Conservation (phyloP, 2,113 vertebrate genomes). For the Bathybates hornii region DNA sequence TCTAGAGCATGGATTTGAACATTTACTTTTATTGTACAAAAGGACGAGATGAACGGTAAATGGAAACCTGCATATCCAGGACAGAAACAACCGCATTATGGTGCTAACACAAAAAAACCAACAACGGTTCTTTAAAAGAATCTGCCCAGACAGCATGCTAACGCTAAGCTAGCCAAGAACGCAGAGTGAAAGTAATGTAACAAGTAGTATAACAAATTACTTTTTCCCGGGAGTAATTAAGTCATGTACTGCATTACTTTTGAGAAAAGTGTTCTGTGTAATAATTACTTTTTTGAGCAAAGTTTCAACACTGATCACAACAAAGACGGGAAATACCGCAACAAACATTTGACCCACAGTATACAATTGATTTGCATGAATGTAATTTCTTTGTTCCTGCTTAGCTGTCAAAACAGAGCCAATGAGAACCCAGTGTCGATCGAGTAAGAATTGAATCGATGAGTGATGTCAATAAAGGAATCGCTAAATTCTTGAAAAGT, state of each 20-base stretch:
- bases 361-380: not conserved
- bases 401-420: not conserved
- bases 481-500: not conserved
- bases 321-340: not conserved
- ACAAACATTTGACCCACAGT: not conserved
- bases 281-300: not conserved
- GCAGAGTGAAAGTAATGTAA: accelerated
- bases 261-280: not conserved
- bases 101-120: accelerated
- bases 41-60: not conserved
- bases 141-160: not conserved
- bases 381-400: accelerated
- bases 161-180: not conserved
- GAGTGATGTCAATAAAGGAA: not conserved
- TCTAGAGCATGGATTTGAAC: not conserved
- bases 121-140: accelerated
- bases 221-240: accelerated
- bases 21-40: not conserved
- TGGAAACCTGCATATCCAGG: not conserved
- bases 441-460: not conserved
- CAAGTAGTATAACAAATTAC: not conserved
- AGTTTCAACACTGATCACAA: not conserved
- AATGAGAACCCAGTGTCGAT: accelerated
- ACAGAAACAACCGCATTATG: not conserved
- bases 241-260: not conserved